These are phyloP conservation scores for Microctenopoma steveboyesi DNA, from an alignment of 2,797 vertebrate species.

Conservation along the genomic window DNA sequence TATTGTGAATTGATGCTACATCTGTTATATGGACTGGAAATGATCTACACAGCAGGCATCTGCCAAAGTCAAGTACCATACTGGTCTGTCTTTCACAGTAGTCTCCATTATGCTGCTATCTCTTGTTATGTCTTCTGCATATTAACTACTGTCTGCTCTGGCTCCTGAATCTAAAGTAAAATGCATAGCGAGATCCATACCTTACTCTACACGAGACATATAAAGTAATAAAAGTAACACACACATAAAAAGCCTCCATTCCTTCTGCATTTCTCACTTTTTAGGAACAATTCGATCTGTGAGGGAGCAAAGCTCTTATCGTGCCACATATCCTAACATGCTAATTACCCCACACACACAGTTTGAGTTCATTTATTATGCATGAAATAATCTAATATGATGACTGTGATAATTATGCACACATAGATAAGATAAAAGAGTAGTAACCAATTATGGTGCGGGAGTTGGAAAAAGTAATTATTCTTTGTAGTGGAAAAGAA, in stretches of 20 bases:
- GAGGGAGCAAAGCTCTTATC: slow-evolving; percentile 65
- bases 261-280: slow-evolving; percentile 50
- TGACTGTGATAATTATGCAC: slow-evolving; percentile 83
- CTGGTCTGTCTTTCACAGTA: slow-evolving; percentile 37
- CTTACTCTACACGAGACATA: slow-evolving; percentile 4
- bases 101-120: slow-evolving; percentile 47
- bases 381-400: slow-evolving; percentile 85
- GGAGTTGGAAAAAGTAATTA: slow-evolving; percentile 80
- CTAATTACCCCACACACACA: slow-evolving; percentile 81
- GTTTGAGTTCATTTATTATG: slow-evolving; percentile 84
- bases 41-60: slow-evolving; percentile 47
- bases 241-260: slow-evolving; percentile 6
- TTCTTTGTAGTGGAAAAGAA: slow-evolving; percentile 80
- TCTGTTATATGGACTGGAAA: slow-evolving; percentile 52
- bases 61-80: slow-evolving; percentile 50
- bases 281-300: slow-evolving; percentile 63
- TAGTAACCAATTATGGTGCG: slow-evolving; percentile 79
- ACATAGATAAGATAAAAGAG: slow-evolving; percentile 83
- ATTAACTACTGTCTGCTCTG: slow-evolving; percentile 25
- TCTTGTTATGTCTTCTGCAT: slow-evolving; percentile 38
- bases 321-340: slow-evolving; percentile 74
- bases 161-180: not conserved
- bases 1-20: slow-evolving; percentile 39
- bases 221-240: not conserved
- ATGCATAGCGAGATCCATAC: not conserved